Percentiles rank a stretch among this genome's conserved stretches.
Conservation (phyloP, 2,888 invertebrate species). For the Epirrhoe tristata region DNA sequence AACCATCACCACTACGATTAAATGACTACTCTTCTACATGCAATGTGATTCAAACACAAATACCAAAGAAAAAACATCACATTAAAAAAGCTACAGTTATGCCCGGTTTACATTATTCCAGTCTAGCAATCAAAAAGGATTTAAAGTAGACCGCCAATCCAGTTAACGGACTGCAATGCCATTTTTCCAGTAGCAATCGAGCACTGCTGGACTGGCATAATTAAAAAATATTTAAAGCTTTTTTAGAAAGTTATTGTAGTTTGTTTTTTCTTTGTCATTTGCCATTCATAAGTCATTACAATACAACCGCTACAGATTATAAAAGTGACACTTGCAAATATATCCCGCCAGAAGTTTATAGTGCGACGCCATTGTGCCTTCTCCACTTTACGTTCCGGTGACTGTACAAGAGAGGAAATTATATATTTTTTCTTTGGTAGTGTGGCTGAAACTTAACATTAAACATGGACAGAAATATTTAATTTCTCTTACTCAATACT, state of each 20-base stretch:
- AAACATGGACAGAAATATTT: not conserved
- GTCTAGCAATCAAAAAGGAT: too few species aligned
- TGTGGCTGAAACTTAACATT: constrained; percentile 47
- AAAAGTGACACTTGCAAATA: constrained; percentile 82
- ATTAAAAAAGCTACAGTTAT: not conserved
- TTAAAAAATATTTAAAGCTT: constrained; percentile 6
- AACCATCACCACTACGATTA: not conserved
- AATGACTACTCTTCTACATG: constrained; percentile 6
- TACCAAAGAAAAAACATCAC: constrained; percentile 78
- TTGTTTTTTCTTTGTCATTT: constrained; percentile 72
- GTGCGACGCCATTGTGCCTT: constrained; percentile 85
- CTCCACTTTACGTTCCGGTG: constrained; percentile 80
- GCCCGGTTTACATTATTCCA: too few species aligned
- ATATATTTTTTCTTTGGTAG: constrained; percentile 67
- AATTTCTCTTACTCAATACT: not conserved
- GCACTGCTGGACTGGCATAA: too few species aligned
- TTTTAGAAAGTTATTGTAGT: not conserved
- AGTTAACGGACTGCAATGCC: too few species aligned
- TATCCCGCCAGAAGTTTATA: constrained; percentile 84
- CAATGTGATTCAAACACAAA: constrained; percentile 56
- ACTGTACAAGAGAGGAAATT: constrained; percentile 63
- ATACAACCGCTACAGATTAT: constrained; percentile 23
- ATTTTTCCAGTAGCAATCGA: too few species aligned
- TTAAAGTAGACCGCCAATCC: too few species aligned
- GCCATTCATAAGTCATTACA: constrained; percentile 12